Base-by-base conservation (phyloP, 2,113 vertebrate species). In the Anoplopoma fimbria region DNA sequence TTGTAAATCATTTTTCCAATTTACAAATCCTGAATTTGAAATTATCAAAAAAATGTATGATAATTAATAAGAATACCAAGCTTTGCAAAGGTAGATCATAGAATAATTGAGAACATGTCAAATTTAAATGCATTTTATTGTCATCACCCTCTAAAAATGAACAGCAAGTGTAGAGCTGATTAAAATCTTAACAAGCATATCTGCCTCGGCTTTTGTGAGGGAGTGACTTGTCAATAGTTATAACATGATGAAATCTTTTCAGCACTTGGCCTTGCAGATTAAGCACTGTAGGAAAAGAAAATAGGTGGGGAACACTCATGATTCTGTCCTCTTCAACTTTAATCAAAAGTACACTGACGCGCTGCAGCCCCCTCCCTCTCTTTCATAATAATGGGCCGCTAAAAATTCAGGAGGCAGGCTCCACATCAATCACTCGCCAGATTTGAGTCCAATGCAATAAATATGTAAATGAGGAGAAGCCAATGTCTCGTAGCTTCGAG, bases 401-500 rank as follows among this genome's bases (percentile, higher is more conserved):
- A 97, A 97, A 96, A 97, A 99, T 99, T 98, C 97, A 99, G 98
- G 97, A 99, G 97, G 97, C 97, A 97, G 96, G 95, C 97, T 98
- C 96, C 95, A 97, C 98, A 99, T 99, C 97, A 99, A 99, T 99
- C 98, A 99, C 97, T 97, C 96, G 95, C 95, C 96, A 96, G 96
- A 97, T 97, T 98, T 97, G 97, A 94, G 93, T 95, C 97, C 97
- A 97, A 96, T 96, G 98, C 97, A 99, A 99, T 99, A 99, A 99
- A 99, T 99, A 99, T 99, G 98, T 96, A 99, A 99, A 99, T 99
- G 97, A 99, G 96, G 94, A 96, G 92, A 96, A 97, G 96, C 96
- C 97, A 97, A 96, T 97, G 97, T 97, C 96, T 98, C 97, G 96
- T 97, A 97, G 94, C 98, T 98, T 97, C 96, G 97, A 97, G 96